These are phyloP conservation scores for Phrynocephalus forsythii DNA, from an alignment of 2,797 vertebrate species.

Conservation along the genomic window DNA sequence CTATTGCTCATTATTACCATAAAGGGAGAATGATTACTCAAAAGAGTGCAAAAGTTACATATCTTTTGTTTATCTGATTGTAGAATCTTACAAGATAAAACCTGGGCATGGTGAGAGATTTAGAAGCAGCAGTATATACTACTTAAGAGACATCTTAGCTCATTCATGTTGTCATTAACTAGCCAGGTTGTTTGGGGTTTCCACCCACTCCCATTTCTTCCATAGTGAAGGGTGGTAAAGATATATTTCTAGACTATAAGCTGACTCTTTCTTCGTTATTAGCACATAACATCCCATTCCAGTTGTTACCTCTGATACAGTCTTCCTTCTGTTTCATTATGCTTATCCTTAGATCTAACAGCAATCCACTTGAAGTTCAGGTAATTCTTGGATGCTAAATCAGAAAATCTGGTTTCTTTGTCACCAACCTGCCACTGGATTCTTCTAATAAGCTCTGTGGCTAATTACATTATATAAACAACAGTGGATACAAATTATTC, in stretches of 20 bases:
- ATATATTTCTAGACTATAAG: background rate
- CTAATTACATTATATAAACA: background rate
- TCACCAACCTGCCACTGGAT: background rate
- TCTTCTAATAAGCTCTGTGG: background rate
- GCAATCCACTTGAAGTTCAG: background rate
- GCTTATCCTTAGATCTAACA: slow-evolving; percentile 1
- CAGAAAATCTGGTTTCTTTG: background rate
- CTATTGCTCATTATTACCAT: slow-evolving; percentile 47
- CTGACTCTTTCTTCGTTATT: background rate
- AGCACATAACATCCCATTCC: background rate
- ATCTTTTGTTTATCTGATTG: background rate
- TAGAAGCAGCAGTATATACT: background rate
- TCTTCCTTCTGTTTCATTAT: background rate
- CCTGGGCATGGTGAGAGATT: background rate
- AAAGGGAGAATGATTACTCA: background rate
- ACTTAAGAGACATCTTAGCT: background rate
- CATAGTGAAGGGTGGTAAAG: background rate
- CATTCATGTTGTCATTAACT: slow-evolving; percentile 7
- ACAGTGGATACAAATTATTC: background rate
- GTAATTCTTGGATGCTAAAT: background rate
- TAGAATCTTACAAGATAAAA: background rate
- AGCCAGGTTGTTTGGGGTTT: background rate
- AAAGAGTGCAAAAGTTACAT: background rate
- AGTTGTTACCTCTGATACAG: background rate
- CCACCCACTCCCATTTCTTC: background rate